Base-by-base conservation (phyloP, 2,113 vertebrate species). In the Platichthys flesus region DNA sequence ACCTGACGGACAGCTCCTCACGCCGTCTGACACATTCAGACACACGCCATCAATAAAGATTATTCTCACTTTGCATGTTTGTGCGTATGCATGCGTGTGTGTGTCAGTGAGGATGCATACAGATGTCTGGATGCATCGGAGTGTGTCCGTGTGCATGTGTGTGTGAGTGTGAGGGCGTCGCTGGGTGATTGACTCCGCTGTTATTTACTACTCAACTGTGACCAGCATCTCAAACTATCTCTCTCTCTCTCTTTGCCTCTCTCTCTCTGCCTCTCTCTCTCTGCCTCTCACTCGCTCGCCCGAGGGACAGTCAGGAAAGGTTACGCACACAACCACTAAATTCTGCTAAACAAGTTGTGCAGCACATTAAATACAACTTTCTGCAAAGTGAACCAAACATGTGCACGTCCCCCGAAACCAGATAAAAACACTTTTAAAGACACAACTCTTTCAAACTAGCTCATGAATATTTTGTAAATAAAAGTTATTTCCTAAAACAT, bases 201-300 rank as follows among this genome's bases (percentile, higher is more conserved):
- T 92, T 89, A 89, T 90, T 91, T 90, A 85, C 89, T 81, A 55
- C 72, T 89, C 83, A 81, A 87, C 84, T 85, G 85, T 88, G 90
- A 90, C 80, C 78, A 59, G 88, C 84, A 88, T 91, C 65, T 80
- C 70, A 83, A 85, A 78, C 74, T 66, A 69, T 21, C 21, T 31
- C 9, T 54, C 62, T 62, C 63, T 55, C 74, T 55, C 51, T 52
- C 54, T 21, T 10, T 23, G 21, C 12, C 59, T 56, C 67, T 62
- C 49, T 55, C 51, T 52, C 54, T 21, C 21, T 23, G 21, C 12
- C 59, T 56, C 67, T 62, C 49, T 52, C 35, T 74, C 72, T 74
- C 69, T 51, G 37, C 74, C 69, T 67, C 40, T 59, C 65, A 37
- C 71, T 20, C 47, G 28, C 31, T 61, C 35, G 63, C 66, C 66